Evolutionary conservation across 30 jellyfish, hydroid and myxozoan species (phyloP).

Genomic region (Pseudorhiza aurosa): DNA sequence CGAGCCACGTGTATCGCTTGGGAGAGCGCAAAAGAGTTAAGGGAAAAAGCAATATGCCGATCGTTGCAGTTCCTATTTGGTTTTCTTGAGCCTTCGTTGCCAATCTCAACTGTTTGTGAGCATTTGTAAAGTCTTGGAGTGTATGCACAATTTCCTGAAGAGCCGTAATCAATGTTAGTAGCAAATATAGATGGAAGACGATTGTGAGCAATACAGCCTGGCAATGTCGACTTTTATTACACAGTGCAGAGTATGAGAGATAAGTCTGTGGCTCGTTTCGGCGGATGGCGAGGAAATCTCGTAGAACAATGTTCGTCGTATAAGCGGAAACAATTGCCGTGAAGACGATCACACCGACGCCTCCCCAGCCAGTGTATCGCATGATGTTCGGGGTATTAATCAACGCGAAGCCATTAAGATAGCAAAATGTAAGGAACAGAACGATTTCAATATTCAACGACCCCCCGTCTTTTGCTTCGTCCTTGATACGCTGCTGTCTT

Average conservation of each 20-base stretch:
- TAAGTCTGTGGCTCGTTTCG: neutral
- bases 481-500: neutral
- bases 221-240: neutral
- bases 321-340: constrained; percentile 17
- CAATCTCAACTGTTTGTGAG: neutral
- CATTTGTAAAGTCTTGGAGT: neutral
- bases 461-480: neutral
- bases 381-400: constrained; percentile 28
- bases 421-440: constrained; percentile 15
- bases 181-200: neutral
- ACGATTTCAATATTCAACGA: neutral
- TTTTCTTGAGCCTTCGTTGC: neutral
- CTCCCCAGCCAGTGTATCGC: constrained; percentile 41
- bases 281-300: neutral
- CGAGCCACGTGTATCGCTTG: constrained; percentile 5
- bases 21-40: constrained; percentile 36
- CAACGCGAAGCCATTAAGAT: constrained; percentile 13
- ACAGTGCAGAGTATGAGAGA: neutral
- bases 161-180: neutral
- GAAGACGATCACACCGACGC: constrained; percentile 29
- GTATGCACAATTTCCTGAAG: neutral
- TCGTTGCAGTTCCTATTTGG: neutral
- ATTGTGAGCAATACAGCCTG: neutral
- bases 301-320: constrained; percentile 5
- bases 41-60: constrained; percentile 11